Evolutionary conservation across 2,888 invertebrate genomes (phyloP), one percentile per base, ranked within the genome.

Genomic region (Latheticus oryzae): DNA sequence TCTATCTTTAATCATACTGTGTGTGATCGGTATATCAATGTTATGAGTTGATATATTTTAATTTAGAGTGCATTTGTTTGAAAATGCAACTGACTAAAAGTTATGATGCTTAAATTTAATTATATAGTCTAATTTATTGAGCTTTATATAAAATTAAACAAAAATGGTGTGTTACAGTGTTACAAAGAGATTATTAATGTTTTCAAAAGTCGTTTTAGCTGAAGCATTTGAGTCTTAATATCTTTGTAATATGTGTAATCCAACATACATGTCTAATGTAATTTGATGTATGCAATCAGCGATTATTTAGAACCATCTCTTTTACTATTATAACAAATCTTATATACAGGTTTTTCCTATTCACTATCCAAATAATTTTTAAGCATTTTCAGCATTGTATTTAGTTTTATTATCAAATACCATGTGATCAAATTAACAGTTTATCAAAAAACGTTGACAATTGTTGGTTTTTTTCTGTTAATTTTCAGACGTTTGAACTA

Each of bases 1-100:
- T 71, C 69, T 67, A 63, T 65, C 66, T 72, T 72, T 76, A 77
- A 79, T 79, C 79, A 79, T 79, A 78, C 79, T 79, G 78, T 79
- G 79, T 79, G 79, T 79, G 79, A 78, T 78, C 73, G 74, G 78
- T 78, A 78, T 78, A 79, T 79, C 78, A 78, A 78, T 79, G 75
- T 78, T 79, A 74, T 78, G 75, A 77, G 77, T 79, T 79, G 79
- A 79, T 79, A 76, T 74, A 60, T 63, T 68, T 64, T 68, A 67
- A 60, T 65, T 64, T 67, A 61, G 71, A 73, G 71, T 73, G 78
- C 79, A 79, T 79, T 79, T 79, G 79, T 79, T 79, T 78, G 78
- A 79, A 76, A 79, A 79, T 79, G 79, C 79, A 76, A 68, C 62
- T 63, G 63, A 61, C 54, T 63, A 60, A 23, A 61, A 52, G 28